These are phyloP conservation scores for Hydroisotoma schaefferi DNA, from an alignment of 2,888 invertebrate genomes.

Conservation along the genomic window DNA sequence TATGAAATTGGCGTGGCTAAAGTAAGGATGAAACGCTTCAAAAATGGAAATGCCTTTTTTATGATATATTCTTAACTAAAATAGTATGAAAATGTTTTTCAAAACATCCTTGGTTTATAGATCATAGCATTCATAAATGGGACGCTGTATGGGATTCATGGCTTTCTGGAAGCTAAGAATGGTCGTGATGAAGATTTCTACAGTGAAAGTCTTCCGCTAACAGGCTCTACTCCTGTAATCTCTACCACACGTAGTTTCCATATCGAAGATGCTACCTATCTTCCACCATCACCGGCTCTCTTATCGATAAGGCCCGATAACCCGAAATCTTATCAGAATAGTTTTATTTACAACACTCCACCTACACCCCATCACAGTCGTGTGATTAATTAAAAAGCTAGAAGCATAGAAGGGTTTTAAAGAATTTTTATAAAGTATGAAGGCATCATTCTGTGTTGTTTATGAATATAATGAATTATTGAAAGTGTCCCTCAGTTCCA, in stretches of 20 bases:
- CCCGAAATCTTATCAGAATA: too few relatives aligned
- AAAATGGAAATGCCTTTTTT: background rate
- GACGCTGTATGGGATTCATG: slow-evolving; percentile 33
- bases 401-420: too few relatives aligned
- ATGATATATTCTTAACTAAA: background rate
- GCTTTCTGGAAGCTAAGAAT: slow-evolving; percentile 28
- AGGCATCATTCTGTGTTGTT: too few relatives aligned
- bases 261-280: background rate
- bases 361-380: too few relatives aligned
- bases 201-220: background rate
- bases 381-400: too few relatives aligned
- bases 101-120: slow-evolving; percentile 19
- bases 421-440: too few relatives aligned
- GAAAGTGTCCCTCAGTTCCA: too few relatives aligned
- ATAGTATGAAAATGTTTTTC: background rate
- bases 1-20: slow-evolving; percentile 34
- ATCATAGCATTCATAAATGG: slow-evolving; percentile 39
- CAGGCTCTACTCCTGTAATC: background rate
- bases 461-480: too few relatives aligned
- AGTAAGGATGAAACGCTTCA: slow-evolving; percentile 10
- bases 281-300: background rate
- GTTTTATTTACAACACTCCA: too few relatives aligned
- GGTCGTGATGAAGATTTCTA: slow-evolving; percentile 25
- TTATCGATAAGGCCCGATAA: too few relatives aligned
- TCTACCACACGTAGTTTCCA: background rate